Percentiles rank a stretch among this genome's conserved stretches.
Conservation (phyloP, 2,888 invertebrate genomes). For the Shargacucullia verbasci region DNA sequence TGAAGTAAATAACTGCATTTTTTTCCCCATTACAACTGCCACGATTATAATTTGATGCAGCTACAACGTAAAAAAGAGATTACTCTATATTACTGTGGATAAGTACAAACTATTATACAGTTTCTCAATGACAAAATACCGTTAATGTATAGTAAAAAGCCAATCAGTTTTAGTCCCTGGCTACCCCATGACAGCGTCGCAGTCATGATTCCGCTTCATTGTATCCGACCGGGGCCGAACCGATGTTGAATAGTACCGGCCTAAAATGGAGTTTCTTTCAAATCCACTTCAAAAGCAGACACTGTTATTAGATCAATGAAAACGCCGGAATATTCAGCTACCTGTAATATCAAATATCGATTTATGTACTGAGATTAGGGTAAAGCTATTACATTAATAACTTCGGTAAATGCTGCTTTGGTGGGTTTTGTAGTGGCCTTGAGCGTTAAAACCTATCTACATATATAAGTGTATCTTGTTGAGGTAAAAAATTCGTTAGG, state of each 20-base stretch:
- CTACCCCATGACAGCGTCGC: too few relatives aligned
- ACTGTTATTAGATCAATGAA: slow-evolving; percentile 3
- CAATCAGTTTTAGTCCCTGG: too few relatives aligned
- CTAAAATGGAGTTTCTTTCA: too few relatives aligned
- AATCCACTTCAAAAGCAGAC: neutral
- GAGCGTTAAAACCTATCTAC: neutral
- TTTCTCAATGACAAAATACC: too few relatives aligned
- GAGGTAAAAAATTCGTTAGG: slow-evolving; percentile 4
- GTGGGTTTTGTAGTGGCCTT: neutral
- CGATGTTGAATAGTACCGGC: too few relatives aligned
- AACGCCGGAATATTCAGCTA: slow-evolving; percentile 5
- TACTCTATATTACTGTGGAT: too few relatives aligned
- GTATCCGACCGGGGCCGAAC: too few relatives aligned
- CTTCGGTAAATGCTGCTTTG: slow-evolving; percentile 11
- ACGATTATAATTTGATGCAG: neutral
- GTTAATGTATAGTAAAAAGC: too few relatives aligned
- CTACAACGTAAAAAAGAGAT: neutral
- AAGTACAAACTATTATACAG: too few relatives aligned
- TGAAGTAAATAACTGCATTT: too few relatives aligned
- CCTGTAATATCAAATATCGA: slow-evolving; percentile 17
- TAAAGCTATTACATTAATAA: slow-evolving; percentile 22
- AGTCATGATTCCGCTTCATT: too few relatives aligned
- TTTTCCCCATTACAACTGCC: too few relatives aligned
- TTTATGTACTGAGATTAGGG: slow-evolving; percentile 17
- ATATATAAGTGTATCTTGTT: slow-evolving; percentile 1